phyloP scores from a whole-genome alignment of 2,797 vertebrate species.

The Meriones psammophilus region DNA sequence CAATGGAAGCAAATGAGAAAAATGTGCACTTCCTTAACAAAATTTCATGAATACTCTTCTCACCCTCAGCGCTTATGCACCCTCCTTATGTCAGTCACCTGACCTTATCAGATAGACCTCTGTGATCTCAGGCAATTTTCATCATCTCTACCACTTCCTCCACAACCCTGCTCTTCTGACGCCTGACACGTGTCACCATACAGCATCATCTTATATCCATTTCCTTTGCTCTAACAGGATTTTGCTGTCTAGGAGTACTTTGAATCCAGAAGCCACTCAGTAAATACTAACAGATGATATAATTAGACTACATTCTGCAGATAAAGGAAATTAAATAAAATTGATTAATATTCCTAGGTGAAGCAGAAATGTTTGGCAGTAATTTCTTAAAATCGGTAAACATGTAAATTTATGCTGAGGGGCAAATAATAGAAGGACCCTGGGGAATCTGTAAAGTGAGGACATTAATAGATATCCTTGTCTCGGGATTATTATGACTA shows the following conservation, averaged over 20 bases:
- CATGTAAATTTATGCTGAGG: background rate
- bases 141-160: background rate
- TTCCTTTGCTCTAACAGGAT: background rate
- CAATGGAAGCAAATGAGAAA: background rate
- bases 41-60: background rate
- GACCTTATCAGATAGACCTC: background rate
- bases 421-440: too few relatives aligned
- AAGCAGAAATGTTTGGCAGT: background rate
- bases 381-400: background rate
- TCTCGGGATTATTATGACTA: background rate
- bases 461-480: background rate
- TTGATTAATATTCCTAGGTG: background rate
- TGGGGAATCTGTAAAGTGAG: background rate
- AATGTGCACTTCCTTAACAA: background rate
- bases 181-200: background rate
- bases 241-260: background rate
- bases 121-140: background rate
- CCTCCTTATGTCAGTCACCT: background rate
- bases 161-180: background rate
- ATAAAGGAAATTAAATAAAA: background rate
- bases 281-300: background rate
- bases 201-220: background rate
- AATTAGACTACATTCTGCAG: background rate
- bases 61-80: background rate
- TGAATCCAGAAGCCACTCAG: background rate